These are phyloP conservation scores for Allolobophora icterica DNA, from an alignment of 2,888 invertebrate species.

Conservation along the genomic window DNA sequence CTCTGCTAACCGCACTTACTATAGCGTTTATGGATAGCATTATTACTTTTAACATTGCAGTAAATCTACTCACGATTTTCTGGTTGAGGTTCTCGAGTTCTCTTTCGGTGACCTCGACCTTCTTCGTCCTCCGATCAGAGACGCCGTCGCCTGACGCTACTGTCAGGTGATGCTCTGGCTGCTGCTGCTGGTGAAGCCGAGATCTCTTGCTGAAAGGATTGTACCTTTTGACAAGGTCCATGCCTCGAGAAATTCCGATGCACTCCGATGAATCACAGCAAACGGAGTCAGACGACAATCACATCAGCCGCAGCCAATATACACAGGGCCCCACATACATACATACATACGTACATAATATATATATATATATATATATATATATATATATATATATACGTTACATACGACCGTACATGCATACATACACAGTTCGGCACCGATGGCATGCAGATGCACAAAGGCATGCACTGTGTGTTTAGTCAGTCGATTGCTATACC, in stretches of 20 bases:
- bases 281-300: neutral
- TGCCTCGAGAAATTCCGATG: neutral
- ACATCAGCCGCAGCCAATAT: neutral
- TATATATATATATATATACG: neutral
- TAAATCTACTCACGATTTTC: neutral
- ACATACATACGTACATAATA: neutral
- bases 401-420: neutral
- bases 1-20: too few species aligned
- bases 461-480: neutral
- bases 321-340: neutral
- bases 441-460: conserved; percentile 1
- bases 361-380: neutral
- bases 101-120: neutral
- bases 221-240: neutral
- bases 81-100: neutral
- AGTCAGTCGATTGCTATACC: conserved; percentile 7
- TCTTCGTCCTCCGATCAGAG: neutral
- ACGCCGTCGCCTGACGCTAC: neutral
- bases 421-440: neutral
- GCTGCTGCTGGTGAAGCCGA: neutral
- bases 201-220: neutral
- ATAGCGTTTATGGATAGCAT: too few species aligned
- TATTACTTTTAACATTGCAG: too few species aligned
- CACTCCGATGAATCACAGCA: neutral
- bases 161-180: neutral